Conservation (phyloP, 2,888 invertebrate genomes). For the Drosophila lutescens region DNA sequence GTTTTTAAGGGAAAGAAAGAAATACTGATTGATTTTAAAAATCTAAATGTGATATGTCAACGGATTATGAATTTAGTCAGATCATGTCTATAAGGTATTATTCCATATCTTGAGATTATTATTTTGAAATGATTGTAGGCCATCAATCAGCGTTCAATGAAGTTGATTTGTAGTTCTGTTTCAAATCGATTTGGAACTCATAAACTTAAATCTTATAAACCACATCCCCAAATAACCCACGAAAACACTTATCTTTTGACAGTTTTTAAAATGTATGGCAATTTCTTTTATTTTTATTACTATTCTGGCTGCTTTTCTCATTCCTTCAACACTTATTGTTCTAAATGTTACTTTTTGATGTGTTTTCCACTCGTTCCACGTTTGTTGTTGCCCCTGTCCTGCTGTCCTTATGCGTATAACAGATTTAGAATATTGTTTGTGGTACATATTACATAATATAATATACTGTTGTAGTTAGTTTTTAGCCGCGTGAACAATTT, state of each 20-base stretch:
- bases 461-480: constrained; percentile 42
- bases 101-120: too few relatives aligned
- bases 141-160: too few relatives aligned
- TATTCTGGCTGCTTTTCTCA: constrained; percentile 29
- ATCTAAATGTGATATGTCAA: too few relatives aligned
- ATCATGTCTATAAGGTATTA: too few relatives aligned
- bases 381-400: background rate
- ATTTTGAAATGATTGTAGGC: too few relatives aligned
- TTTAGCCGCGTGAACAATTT: constrained; percentile 50
- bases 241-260: constrained; percentile 7
- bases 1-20: background rate
- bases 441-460: constrained; percentile 11
- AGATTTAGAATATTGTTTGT: constrained; percentile 45
- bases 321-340: constrained; percentile 71
- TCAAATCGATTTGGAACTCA: too few relatives aligned
- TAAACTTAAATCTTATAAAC: too few relatives aligned
- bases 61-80: too few relatives aligned
- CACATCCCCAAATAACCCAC: background rate
- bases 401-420: constrained; percentile 63
- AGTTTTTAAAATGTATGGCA: constrained; percentile 51
- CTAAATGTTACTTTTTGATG: constrained; percentile 52
- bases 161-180: too few relatives aligned
- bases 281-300: constrained; percentile 44
- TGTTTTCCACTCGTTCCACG: constrained; percentile 15
- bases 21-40: background rate